phyloP scores from a whole-genome alignment of 2,797 vertebrate species.

The Falco cherrug region DNA sequence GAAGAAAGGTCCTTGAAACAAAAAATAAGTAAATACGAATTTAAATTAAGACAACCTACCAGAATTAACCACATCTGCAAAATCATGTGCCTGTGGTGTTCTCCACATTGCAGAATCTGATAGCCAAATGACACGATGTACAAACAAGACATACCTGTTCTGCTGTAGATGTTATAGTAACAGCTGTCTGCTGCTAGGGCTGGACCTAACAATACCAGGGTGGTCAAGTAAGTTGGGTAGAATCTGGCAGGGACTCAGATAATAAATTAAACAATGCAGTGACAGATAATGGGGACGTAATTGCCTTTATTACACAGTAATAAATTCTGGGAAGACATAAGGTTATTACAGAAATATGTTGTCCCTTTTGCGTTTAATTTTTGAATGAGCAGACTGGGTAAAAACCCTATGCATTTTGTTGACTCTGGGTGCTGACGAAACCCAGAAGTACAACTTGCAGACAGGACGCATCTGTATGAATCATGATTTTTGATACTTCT shows the following conservation, averaged over 20 bases:
- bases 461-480: not conserved
- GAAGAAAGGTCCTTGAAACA: not conserved
- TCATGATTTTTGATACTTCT: not conserved
- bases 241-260: not conserved
- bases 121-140: not conserved
- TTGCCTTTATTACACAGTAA: not conserved
- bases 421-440: not conserved
- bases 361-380: not conserved
- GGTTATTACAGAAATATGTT: not conserved
- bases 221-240: not conserved
- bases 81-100: not conserved
- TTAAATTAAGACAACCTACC: not conserved
- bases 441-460: not conserved
- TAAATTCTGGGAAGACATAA: not conserved
- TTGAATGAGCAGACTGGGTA: not conserved
- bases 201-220: not conserved
- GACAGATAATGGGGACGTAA: not conserved
- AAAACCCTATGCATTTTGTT: not conserved
- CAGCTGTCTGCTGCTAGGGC: not conserved
- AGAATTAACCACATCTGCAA: not conserved
- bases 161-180: not conserved
- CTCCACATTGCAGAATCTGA: not conserved
- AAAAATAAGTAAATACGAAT: not conserved
- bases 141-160: not conserved
- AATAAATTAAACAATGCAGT: not conserved